A percentile compares a stretch with the other conserved stretches of the same genome.
phyloP scores from a whole-genome alignment of 2,888 invertebrate genomes.

The Chrysotoxum bicinctum region DNA sequence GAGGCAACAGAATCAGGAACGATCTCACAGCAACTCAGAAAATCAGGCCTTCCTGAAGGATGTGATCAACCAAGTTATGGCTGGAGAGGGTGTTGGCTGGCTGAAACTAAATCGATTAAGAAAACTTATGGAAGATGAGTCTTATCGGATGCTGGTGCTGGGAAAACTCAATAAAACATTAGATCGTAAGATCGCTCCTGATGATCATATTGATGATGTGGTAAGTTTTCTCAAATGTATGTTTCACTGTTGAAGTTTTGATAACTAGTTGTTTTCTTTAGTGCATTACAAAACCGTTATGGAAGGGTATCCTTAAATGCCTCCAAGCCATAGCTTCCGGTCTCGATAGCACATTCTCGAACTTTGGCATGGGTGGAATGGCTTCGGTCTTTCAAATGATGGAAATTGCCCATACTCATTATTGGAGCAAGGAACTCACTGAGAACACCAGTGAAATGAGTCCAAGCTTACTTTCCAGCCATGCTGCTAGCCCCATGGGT shows the following conservation, averaged over 20 bases:
- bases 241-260: neutral
- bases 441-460: conserved; percentile 83
- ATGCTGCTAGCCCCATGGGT: conserved; percentile 84
- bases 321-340: conserved; percentile 94
- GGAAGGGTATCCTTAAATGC: conserved; percentile 98
- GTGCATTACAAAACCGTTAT: conserved; percentile 94
- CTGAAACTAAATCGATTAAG: conserved; percentile 94
- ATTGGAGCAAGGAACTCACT: conserved; percentile 93
- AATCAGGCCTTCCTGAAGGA: conserved; percentile 97
- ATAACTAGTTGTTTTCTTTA: conserved; percentile 47
- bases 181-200: conserved; percentile 95
- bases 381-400: conserved; percentile 97
- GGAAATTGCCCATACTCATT: conserved; percentile 99
- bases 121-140: conserved; percentile 99
- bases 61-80: conserved; percentile 83
- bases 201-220: conserved; percentile 98
- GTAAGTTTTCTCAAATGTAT: conserved; percentile 83
- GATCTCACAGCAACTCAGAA: conserved; percentile 90
- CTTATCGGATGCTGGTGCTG: conserved; percentile 96
- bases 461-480: conserved; percentile 80
- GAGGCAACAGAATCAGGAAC: conserved; percentile 86
- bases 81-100: conserved; percentile 90
- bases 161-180: conserved; percentile 96
- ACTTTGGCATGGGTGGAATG: conserved; percentile 98
- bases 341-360: conserved; percentile 94